Conservation (phyloP, 2,888 invertebrate genomes). For the Germaria angustata region DNA sequence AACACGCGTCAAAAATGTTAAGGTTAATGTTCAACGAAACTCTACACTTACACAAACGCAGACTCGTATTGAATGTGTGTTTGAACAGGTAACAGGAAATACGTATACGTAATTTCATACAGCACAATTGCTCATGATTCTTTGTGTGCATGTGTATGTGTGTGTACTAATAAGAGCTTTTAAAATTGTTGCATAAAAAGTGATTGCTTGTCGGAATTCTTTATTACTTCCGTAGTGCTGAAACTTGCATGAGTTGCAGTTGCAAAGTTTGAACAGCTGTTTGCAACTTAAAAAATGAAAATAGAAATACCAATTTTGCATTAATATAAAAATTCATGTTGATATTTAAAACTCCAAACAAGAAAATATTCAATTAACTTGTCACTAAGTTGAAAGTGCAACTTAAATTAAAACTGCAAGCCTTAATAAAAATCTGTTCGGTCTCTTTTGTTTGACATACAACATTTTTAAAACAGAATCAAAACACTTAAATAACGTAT, state of each 20-base stretch:
- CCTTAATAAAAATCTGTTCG: too few relatives aligned
- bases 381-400: neutral
- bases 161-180: neutral
- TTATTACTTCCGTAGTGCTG: slow-evolving; percentile 54
- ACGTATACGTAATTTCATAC: neutral
- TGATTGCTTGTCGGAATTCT: slow-evolving; percentile 45
- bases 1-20: slow-evolving; percentile 78
- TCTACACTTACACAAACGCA: slow-evolving; percentile 31
- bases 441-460: too few relatives aligned
- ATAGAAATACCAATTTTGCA: neutral
- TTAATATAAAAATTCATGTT: slow-evolving; percentile 12
- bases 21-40: slow-evolving; percentile 67
- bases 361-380: neutral
- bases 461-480: too few relatives aligned
- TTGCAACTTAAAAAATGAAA: slow-evolving; percentile 48
- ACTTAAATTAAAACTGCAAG: too few relatives aligned
- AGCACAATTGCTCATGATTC: neutral
- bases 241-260: slow-evolving; percentile 60
- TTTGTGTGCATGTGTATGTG: neutral
- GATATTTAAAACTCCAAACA: slow-evolving; percentile 27
- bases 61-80: neutral
- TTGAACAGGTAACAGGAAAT: slow-evolving; percentile 5
- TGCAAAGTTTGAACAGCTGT: slow-evolving; percentile 52
- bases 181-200: slow-evolving; percentile 10
- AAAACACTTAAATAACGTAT: too few relatives aligned